Conservation (phyloP, 2,113 vertebrate species). For the Genyomyrus donnyi region DNA sequence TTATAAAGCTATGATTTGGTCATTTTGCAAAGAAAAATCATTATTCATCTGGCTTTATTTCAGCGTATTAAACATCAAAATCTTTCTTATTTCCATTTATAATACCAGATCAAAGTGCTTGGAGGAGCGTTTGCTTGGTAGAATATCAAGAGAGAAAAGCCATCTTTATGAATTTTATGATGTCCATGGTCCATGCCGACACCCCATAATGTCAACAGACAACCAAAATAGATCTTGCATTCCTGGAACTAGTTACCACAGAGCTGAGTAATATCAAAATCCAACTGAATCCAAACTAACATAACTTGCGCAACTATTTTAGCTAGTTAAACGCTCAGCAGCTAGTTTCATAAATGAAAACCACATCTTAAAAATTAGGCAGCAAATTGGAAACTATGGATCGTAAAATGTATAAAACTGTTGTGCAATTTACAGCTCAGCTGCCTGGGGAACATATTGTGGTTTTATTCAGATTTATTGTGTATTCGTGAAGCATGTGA, state of each 20-base stretch:
- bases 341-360: background rate
- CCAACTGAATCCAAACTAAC: background rate
- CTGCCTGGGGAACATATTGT: background rate
- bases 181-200: background rate
- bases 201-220: background rate
- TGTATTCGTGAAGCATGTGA: background rate
- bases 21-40: background rate
- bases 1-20: background rate
- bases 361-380: background rate
- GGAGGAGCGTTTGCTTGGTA: background rate
- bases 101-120: background rate
- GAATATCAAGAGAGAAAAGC: background rate
- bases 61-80: constrained; percentile 4
- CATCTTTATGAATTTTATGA: background rate
- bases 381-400: background rate
- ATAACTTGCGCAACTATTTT: background rate
- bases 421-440: background rate
- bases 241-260: background rate
- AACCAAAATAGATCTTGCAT: background rate
- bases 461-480: constrained; percentile 11
- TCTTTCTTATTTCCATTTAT: background rate
- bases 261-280: background rate
- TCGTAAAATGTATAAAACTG: background rate
- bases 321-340: background rate
- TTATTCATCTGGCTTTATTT: constrained; percentile 3